Conservation (phyloP, 2,888 invertebrate genomes). For the Sericinus montela region DNA sequence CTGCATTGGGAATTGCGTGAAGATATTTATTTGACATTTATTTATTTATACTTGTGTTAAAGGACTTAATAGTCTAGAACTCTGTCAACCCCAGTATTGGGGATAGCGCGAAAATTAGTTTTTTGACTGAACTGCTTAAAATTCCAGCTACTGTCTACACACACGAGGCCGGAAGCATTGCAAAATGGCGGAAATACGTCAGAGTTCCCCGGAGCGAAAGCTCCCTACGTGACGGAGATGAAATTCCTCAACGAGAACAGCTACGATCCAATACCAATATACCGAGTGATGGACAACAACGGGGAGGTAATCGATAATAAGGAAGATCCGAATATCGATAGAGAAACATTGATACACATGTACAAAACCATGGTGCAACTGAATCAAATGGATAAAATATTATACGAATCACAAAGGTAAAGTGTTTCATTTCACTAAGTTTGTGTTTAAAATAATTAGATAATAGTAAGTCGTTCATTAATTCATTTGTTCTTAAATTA, state of each 20-base stretch:
- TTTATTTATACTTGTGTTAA: too few species aligned
- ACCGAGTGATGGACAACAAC: conserved; percentile 86
- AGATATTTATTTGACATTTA: too few species aligned
- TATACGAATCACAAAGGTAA: conserved; percentile 95
- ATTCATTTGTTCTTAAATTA: too few species aligned
- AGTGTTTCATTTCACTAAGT: too few species aligned
- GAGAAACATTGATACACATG: conserved; percentile 89
- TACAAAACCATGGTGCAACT: conserved; percentile 94
- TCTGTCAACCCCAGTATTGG: too few species aligned
- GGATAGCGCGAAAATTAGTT: too few species aligned
- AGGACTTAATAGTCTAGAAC: too few species aligned
- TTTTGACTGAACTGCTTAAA: background rate
- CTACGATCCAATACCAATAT: conserved; percentile 80
- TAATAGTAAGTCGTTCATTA: too few species aligned
- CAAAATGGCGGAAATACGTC: conserved; percentile 51
- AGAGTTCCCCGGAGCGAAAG: conserved; percentile 69
- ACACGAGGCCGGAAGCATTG: conserved; percentile 46
- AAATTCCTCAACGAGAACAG: conserved; percentile 71
- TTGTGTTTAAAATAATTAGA: too few species aligned
- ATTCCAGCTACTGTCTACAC: conserved; percentile 55
- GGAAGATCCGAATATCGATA: conserved; percentile 83
- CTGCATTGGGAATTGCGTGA: too few species aligned
- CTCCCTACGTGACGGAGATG: conserved; percentile 72
- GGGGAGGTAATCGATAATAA: conserved; percentile 78
- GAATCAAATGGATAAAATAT: conserved; percentile 95